phyloP scores from a whole-genome alignment of 2,888 invertebrate genomes.

The Lasioglossum figueresi region DNA sequence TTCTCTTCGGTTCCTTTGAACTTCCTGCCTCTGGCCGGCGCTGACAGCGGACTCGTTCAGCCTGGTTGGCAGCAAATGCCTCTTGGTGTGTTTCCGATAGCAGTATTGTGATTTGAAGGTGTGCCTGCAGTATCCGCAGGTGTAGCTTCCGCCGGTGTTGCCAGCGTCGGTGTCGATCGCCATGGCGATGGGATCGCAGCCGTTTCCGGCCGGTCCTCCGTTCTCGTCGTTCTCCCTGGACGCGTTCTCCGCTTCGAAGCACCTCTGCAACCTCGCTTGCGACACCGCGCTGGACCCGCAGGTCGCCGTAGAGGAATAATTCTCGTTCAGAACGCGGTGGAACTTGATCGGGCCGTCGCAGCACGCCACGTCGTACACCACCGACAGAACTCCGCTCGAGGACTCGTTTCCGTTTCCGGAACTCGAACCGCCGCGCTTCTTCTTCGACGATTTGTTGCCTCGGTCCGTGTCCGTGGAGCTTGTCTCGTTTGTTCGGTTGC shows the following conservation, averaged over 20 bases:
- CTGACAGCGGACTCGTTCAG: conserved; percentile 37
- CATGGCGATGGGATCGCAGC: conserved; percentile 74
- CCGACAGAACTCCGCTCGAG: conserved; percentile 74
- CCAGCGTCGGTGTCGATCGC: conserved; percentile 56
- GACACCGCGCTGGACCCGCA: conserved; percentile 13
- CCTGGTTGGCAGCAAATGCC: conserved; percentile 78
- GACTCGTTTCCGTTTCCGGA: conserved; percentile 55
- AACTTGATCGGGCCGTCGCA: conserved; percentile 96
- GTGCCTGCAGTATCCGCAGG: conserved; percentile 91
- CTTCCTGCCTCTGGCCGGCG: conserved; percentile 50
- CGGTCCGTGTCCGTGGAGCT: conserved; percentile 29
- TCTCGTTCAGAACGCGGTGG: conserved; percentile 93
- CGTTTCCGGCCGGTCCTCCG: conserved; percentile 70
- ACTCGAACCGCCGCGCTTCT: conserved; percentile 32
- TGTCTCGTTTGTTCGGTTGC: conserved; percentile 8
- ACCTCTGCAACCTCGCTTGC: conserved; percentile 46
- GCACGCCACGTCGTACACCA: conserved; percentile 94
- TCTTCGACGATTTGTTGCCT: conserved; percentile 30
- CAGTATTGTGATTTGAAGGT: conserved; percentile 94
- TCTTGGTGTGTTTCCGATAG: conserved; percentile 91
- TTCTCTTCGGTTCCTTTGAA: conserved; percentile 83
- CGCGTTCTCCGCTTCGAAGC: conserved; percentile 32
- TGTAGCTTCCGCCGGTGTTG: conserved; percentile 84
- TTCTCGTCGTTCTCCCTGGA: conserved; percentile 77
- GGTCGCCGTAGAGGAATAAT: conserved; percentile 85